Base-by-base conservation (phyloP, 92 coral and sea anemone species). In the Palythoa grandiflora region DNA sequence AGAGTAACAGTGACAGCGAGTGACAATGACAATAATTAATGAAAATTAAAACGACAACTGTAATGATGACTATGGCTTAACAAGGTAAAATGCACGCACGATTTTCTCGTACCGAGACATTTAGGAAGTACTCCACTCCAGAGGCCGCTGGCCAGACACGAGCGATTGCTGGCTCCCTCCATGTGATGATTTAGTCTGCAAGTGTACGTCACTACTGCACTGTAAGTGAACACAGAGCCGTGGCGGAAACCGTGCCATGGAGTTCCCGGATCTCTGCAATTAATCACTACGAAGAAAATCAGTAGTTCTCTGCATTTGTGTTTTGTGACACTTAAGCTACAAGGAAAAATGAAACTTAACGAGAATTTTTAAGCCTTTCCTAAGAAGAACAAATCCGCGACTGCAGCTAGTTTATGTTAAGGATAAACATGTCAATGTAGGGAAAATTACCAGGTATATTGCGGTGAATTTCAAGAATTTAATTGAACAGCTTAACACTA, bases 241-340 rank as follows among this genome's bases (percentile, higher is more conserved):
- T 90, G 89, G 9, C 93, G 94, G 80, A 86, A 95, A 63, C 98
- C 99, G 79, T 93, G 94, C 94, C 93, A 92, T 10, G 99, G 99
- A 21, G 91, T 92, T n/a, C 98, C 99, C 38, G 99, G 99, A 68
- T 97, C 93, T 19, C 98, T 97, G 47, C 99, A 97, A 87, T 94
- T 95, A 11, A 95, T 88, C 14, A 97, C 99, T 97, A 75, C 8
- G 16, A 5, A 6, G 28, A 12, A 11, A 70, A 8, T 21, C 1
- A 38, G 2, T 70, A 9, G 50, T 44, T 44, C 50, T 2, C 50
- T 44, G 50, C 7, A 44, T 44, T 44, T 44, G 50, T 44, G 50
- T 44, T 8, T 28, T 28, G 28, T 68, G 17, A 14, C 17, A 59
- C 14, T 14, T 3, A 59, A 59, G 66, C 66, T 14, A 1, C 0